Evolutionary conservation across 1,140 invertebrate species (phyloP).

Genomic region (Bombus soroeensis): DNA sequence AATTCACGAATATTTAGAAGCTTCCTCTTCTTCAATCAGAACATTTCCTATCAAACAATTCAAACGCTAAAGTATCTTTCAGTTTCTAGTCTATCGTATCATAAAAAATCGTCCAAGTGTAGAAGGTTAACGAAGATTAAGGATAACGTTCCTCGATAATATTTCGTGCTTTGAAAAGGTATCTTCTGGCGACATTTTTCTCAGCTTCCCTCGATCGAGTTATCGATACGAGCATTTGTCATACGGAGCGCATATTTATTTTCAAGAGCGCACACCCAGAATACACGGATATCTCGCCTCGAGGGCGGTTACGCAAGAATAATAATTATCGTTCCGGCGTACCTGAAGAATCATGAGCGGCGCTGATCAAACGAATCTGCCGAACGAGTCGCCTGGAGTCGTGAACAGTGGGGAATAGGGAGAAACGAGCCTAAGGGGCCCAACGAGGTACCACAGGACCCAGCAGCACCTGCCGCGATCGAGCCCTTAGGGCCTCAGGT

Average conservation of each 20-base stretch:
- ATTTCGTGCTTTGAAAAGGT: background rate
- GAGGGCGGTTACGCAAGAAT: slow-evolving; percentile 70
- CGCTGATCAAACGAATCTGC: slow-evolving; percentile 69
- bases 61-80: no score
- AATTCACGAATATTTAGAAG: no score
- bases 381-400: slow-evolving; percentile 58
- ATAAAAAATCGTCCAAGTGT: background rate
- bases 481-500: slow-evolving; percentile 49
- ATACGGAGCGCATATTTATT: slow-evolving; percentile 59
- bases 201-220: background rate
- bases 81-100: background rate
- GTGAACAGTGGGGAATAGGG: slow-evolving; percentile 34
- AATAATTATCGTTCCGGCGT: slow-evolving; percentile 69
- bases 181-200: background rate
- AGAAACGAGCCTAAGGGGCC: slow-evolving; percentile 36
- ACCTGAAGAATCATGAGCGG: slow-evolving; percentile 65
- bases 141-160: background rate
- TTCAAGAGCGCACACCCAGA: slow-evolving; percentile 43
- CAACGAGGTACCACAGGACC: slow-evolving; percentile 18
- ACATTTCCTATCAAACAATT: background rate
- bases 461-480: slow-evolving; percentile 58
- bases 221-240: background rate
- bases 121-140: background rate
- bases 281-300: slow-evolving; percentile 61
- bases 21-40: background rate